Percentiles rank a stretch among this genome's conserved stretches.
phyloP scores from a whole-genome alignment of 2,113 vertebrate species.

The Erinaceus europaeus region DNA sequence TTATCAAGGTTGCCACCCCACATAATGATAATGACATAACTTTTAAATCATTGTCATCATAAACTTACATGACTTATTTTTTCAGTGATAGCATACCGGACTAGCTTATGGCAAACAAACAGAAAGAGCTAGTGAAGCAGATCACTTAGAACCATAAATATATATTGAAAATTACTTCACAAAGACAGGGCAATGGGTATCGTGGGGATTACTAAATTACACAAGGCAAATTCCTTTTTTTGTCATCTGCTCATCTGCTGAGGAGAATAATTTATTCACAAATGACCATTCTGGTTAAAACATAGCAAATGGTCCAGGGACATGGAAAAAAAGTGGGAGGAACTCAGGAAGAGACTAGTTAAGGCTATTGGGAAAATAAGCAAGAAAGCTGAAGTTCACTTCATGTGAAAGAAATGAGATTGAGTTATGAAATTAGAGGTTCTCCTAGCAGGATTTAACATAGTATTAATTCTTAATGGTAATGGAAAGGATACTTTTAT shows the following conservation, averaged over 20 bases:
- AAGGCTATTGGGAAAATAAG: conserved; percentile 12
- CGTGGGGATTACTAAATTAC: not conserved
- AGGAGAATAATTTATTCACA: conserved; percentile 16
- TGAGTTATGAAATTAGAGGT: not conserved
- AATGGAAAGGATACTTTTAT: not conserved
- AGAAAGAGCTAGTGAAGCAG: not conserved
- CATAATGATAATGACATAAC: not conserved
- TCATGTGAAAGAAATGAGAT: conserved; percentile 23
- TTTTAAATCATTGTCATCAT: not conserved
- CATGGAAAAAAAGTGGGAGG: not conserved
- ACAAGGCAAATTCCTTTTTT: not conserved
- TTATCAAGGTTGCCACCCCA: not conserved
- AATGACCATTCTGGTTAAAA: conserved; percentile 14
- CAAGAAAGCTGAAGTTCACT: not conserved
- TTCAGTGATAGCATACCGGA: not conserved
- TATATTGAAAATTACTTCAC: not conserved
- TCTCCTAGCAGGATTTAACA: not conserved
- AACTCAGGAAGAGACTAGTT: not conserved
- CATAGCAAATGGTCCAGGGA: not conserved
- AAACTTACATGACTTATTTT: not conserved
- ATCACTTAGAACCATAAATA: conserved; percentile 15
- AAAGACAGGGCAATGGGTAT: not conserved
- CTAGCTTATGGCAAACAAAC: not conserved
- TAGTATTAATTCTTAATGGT: conserved; percentile 31
- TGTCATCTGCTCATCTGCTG: not conserved